Conservation (phyloP, 2,113 vertebrate genomes). For the Alexandromys fortis region DNA sequence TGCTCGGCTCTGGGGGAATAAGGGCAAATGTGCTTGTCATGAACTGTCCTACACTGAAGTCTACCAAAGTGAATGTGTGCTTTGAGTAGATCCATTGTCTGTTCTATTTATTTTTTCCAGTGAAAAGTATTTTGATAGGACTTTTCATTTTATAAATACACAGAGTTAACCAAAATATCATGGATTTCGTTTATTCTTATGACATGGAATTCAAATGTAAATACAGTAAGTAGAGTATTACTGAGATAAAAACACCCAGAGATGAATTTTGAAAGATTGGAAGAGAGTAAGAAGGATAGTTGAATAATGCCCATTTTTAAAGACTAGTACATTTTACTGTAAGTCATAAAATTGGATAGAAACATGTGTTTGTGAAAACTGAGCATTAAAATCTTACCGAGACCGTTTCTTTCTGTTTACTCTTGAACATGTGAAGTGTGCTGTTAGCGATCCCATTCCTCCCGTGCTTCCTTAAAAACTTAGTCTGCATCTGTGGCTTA, state of each 20-base stretch:
- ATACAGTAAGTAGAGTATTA: constrained; percentile 77
- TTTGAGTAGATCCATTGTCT: constrained; percentile 86
- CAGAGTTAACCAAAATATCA: constrained; percentile 84
- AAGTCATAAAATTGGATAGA: not conserved
- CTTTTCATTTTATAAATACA: constrained; percentile 90
- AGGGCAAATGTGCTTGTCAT: constrained; percentile 82
- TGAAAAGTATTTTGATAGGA: constrained; percentile 89
- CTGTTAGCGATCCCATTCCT: not conserved
- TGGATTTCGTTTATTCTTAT: constrained; percentile 82
- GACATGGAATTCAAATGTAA: constrained; percentile 81
- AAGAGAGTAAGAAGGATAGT: constrained; percentile 61
- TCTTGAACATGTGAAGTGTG: not conserved
- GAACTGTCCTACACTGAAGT: constrained; percentile 85
- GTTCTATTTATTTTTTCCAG: constrained; percentile 88
- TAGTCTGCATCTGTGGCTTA: not conserved
- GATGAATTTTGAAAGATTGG: constrained; percentile 84
- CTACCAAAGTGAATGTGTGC: constrained; percentile 85
- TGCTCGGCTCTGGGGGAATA: constrained; percentile 83
- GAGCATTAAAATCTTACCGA: constrained; percentile 54
- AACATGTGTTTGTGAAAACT: constrained; percentile 51
- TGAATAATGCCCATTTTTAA: constrained; percentile 25
- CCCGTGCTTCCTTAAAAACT: not conserved
- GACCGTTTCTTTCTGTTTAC: not conserved
- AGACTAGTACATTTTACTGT: not conserved
- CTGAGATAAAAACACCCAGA: constrained; percentile 71